Evolutionary conservation across 2,888 invertebrate genomes (phyloP), one percentile per base, ranked within the genome.

Genomic region (Drosophila crucigera): DNA sequence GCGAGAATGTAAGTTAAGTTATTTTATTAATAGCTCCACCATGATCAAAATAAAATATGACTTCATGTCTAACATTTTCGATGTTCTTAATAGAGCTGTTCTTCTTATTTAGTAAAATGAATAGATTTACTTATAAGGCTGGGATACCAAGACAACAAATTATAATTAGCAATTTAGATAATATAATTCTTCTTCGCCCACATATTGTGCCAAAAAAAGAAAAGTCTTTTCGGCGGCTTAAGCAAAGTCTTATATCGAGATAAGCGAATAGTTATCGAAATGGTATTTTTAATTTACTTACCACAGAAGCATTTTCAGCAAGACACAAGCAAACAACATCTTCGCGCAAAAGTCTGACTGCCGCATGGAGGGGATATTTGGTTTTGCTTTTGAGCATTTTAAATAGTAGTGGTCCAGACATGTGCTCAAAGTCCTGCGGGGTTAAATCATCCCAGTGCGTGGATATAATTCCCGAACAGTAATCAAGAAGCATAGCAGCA

Each of bases 251-350:
- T 47, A 25, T 47, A 47, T 47, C 7, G 41, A 22, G 41, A 47
- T 47, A 22, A 47, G 7, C 7, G 25, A 47, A 25, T 25, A 25
- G 47, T 25, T 47, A 47, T 43, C 43, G 43, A 43, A 22, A 43
- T 25, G 16, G 22, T 4, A 2, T 25, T 47, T 47, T 47, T 16
- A 47, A 47, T 22, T 22, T 59, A 78, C 96, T 96, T 93, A 99
- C 98, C 95, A 96, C 96, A 33, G 96, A 95, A 91, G 97, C 96
- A 94, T 97, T 97, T 93, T 99, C 98, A 55, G 98, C 97, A 62
- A 99, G 95, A 92, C 97, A 99, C 63, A 99, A 94, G 93, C 98
- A 98, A 6, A 99, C 98, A 5, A 99, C 99, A 93, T 99, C 99
- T 91, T 99, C 99, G 35, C 99, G 94, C 89, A 96, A 94, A 31